Conservation (phyloP, 92 coral and sea anemone genomes). For the Zoanthus sansibaricus region DNA sequence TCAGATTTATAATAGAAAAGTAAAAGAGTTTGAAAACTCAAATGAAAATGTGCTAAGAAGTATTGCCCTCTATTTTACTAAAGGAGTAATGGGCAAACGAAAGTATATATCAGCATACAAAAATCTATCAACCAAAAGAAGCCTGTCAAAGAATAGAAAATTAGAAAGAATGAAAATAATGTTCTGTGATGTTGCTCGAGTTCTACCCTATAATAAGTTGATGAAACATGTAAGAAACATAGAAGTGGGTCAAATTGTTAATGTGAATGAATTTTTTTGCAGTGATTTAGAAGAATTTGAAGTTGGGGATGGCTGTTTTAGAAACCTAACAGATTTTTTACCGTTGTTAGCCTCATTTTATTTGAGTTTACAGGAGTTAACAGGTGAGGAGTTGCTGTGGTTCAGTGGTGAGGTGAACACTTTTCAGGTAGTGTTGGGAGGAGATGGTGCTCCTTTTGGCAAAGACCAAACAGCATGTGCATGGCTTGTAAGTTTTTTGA, state of each 20-base stretch:
- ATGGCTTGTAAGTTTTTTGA: background rate
- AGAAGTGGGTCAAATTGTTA: constrained; percentile 9
- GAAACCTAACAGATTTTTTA: constrained; percentile 22
- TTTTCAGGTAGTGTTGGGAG: constrained; percentile 18
- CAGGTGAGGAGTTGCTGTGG: constrained; percentile 37
- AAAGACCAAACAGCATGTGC: background rate
- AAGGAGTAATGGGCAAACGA: constrained; percentile 53
- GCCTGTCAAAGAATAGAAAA: constrained; percentile 7
- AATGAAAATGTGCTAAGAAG: constrained; percentile 50
- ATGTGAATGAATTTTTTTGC: no score
- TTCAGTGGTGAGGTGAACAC: constrained; percentile 20
- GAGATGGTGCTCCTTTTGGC: no score
- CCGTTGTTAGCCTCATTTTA: constrained; percentile 36
- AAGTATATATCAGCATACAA: constrained; percentile 45
- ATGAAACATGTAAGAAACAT: constrained; percentile 47
- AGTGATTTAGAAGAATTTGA: background rate
- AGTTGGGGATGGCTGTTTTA: constrained; percentile 31
- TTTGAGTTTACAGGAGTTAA: constrained; percentile 7
- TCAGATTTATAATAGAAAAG: constrained; percentile 13
- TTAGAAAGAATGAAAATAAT: background rate
- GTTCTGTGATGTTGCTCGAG: constrained; percentile 13
- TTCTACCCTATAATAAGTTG: constrained; percentile 44
- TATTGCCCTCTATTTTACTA: constrained; percentile 49
- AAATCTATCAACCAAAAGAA: background rate
- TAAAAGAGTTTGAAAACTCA: constrained; percentile 46